A percentile compares a stretch with the other conserved stretches of the same genome.
Conservation (phyloP, 2,888 invertebrate genomes). For the Ormyrus rosae region DNA sequence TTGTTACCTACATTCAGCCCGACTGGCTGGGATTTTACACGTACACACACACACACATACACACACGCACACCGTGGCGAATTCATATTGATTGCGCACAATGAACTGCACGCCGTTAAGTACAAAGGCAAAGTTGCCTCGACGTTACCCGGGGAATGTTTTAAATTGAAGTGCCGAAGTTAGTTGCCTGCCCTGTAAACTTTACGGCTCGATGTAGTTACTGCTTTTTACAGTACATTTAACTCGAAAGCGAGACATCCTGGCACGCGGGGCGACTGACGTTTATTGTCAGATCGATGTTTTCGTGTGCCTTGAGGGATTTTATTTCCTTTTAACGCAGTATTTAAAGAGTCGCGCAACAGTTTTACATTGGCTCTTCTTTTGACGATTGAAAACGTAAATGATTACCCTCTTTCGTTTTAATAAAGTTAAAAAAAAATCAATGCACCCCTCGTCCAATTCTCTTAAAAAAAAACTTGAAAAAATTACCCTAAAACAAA, state of each 20-base stretch:
- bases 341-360: no score
- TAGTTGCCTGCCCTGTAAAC: background rate
- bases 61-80: background rate
- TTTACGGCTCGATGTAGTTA: background rate
- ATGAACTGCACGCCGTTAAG: conserved; percentile 1
- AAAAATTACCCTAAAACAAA: no score
- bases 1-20: conserved; percentile 15
- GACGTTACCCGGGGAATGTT: background rate
- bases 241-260: background rate
- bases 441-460: background rate
- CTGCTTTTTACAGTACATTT: background rate
- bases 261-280: no score
- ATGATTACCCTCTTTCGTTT: no score
- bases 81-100: conserved; percentile 16
- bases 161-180: background rate
- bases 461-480: no score
- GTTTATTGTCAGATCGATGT: no score
- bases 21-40: background rate
- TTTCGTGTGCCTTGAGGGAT: no score
- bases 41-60: no score
- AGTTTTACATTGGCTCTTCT: no score
- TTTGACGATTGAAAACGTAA: no score
- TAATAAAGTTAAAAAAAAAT: background rate
- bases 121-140: background rate
- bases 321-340: no score